Base-by-base conservation (phyloP, 2,797 vertebrate species). In the Pipistrellus pygmaeus region DNA sequence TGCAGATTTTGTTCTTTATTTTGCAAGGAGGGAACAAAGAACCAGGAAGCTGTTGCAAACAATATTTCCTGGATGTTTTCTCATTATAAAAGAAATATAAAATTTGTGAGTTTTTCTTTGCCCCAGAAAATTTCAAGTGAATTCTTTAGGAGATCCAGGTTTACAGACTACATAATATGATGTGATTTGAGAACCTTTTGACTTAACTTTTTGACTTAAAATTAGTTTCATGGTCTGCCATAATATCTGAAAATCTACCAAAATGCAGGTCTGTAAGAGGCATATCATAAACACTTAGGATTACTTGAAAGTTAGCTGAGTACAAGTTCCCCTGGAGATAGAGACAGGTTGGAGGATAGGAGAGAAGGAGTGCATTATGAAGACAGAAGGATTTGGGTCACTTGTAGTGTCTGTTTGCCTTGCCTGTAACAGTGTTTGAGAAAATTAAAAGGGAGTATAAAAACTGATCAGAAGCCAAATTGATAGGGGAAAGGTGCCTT, bases 81-180 rank as follows among this genome's bases (percentile, higher is more conserved):
- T 91, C 71, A 55, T 76, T 95, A 30, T 83, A 25, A 88, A 71
- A 90, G 66, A 80, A 55, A 73, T 55, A 46, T 62, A 64, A 90
- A 76, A 75, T 66, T 6, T 68, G 7, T 38, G 30, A 25, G 14
- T 0, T 13, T 44, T 27, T 46, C 5, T 13, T 20, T 23, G 80
- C 51, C 32, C 25, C 41, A 72, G 53, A 93, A 73, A 92, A 55
- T 68, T 77, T 91, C 51, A 85, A 15, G 17, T 85, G 57, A 53
- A 66, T 92, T 44, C 30, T 82, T 55, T 73, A 82, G 62, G 88
- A 92, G n/a, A 62, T 81, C 32, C 44, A 88, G 46, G 21, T 78
- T 90, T 82, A 73, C 0, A 53, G 14, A 30, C 41, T 92, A 21
- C 55, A n/a, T 90, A 90, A 92, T 55, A 4, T 90, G 38, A 69